phyloP scores from a whole-genome alignment of 2,888 invertebrate species.

The Thyatira batis region DNA sequence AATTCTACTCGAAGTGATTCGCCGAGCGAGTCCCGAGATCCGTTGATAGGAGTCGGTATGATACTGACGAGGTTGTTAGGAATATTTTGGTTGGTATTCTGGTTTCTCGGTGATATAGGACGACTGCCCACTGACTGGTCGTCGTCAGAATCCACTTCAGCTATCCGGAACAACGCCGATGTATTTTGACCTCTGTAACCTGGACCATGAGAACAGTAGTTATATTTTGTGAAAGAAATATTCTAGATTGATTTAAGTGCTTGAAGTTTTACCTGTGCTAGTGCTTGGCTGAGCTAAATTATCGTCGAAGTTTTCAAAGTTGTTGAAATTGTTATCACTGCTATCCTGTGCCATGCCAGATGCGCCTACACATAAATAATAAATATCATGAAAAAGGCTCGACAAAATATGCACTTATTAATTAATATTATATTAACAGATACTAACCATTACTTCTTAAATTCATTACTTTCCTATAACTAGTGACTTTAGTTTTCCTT shows the following conservation, averaged over 20 bases:
- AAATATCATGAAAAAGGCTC: constrained; percentile 6
- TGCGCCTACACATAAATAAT: constrained; percentile 38
- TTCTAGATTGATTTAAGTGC: neutral
- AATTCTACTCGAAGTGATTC: constrained; percentile 62
- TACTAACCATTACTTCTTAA: constrained; percentile 63
- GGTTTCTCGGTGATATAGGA: constrained; percentile 63
- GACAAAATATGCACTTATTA: neutral
- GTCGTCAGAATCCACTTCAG: constrained; percentile 85
- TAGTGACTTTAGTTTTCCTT: constrained; percentile 69
- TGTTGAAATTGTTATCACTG: constrained; percentile 57
- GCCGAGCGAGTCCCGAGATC: constrained; percentile 71
- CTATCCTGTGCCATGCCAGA: constrained; percentile 55
- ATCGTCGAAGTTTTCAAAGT: constrained; percentile 60
- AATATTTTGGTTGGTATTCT: constrained; percentile 45
- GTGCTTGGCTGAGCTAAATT: constrained; percentile 85
- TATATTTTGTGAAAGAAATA: neutral
- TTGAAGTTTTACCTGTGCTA: constrained; percentile 79
- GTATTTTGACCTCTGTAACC: constrained; percentile 75
- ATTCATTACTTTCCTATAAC: constrained; percentile 66
- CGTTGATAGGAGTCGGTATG: constrained; percentile 83
- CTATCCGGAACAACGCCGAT: constrained; percentile 73
- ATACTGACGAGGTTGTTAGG: constrained; percentile 79
- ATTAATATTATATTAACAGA: constrained; percentile 7
- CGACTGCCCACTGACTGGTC: constrained; percentile 76
- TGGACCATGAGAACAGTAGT: constrained; percentile 22